Evolutionary conservation across 2,888 invertebrate genomes (phyloP).

Genomic region (Chymomyza procnemis): DNA sequence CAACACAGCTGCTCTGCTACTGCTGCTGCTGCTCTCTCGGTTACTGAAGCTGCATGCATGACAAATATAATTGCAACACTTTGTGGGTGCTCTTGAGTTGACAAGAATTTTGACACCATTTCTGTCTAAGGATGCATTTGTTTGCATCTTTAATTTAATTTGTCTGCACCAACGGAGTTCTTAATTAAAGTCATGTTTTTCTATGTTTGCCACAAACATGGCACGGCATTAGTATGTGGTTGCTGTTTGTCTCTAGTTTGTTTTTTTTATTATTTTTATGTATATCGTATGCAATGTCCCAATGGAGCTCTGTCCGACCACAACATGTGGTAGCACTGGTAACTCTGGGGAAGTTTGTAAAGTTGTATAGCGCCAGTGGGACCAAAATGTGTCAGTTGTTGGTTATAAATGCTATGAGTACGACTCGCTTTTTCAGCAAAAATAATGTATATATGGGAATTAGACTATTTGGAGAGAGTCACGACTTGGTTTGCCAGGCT

Average conservation of each 20-base stretch:
- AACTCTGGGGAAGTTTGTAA: not conserved
- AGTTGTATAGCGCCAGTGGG: not conserved
- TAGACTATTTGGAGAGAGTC: not conserved
- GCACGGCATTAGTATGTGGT: not conserved
- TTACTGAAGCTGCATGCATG: slow-evolving; percentile 41
- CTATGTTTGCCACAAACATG: not conserved
- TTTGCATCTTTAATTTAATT: slow-evolving; percentile 61
- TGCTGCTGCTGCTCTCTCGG: not conserved
- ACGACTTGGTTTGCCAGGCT: not conserved
- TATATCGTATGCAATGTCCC: not conserved
- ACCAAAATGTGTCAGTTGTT: not conserved
- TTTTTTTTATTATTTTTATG: not conserved
- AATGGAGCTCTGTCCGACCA: not conserved
- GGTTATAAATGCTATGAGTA: not conserved
- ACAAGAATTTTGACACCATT: slow-evolving; percentile 63
- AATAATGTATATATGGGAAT: not conserved
- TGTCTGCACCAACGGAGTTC: slow-evolving; percentile 41
- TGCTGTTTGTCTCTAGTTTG: not conserved
- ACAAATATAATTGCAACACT: slow-evolving; percentile 64
- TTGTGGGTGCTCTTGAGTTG: slow-evolving; percentile 59
- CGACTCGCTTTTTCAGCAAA: not conserved
- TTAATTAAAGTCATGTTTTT: slow-evolving; percentile 43
- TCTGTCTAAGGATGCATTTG: slow-evolving; percentile 53
- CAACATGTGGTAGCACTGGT: not conserved
- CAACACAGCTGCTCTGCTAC: not conserved